Conservation (phyloP, 2,797 vertebrate genomes). For the Miichthys miiuy region DNA sequence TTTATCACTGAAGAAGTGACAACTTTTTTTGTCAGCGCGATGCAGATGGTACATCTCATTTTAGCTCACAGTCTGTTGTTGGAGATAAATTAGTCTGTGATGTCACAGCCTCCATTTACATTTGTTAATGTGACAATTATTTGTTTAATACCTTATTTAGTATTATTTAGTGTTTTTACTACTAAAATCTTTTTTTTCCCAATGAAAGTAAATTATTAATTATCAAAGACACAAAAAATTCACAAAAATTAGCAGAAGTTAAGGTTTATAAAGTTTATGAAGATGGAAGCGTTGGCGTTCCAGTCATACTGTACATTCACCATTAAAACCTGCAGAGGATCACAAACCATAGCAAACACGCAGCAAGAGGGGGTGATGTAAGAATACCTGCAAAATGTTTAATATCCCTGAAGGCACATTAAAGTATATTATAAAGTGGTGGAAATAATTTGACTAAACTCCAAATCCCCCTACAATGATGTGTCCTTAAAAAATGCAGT, state of each 20-base stretch:
- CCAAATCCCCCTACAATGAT: slow-evolving; percentile 9
- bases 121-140: slow-evolving; percentile 58
- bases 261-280: neutral
- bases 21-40: slow-evolving; percentile 69
- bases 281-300: neutral
- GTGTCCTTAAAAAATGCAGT: neutral
- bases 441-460: slow-evolving; percentile 27
- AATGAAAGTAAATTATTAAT: too few relatives aligned
- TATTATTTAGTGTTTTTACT: neutral
- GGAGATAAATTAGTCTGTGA: slow-evolving; percentile 74
- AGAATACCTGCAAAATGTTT: neutral
- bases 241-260: neutral
- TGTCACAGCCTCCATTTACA: slow-evolving; percentile 61
- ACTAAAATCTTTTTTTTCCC: neutral
- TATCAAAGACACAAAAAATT: neutral
- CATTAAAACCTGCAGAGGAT: neutral
- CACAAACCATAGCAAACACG: neutral
- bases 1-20: slow-evolving; percentile 77
- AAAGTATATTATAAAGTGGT: slow-evolving; percentile 7
- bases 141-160: slow-evolving; percentile 30
- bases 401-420: slow-evolving; percentile 1
- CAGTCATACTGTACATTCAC: neutral
- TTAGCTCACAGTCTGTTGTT: slow-evolving; percentile 64
- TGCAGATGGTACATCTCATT: slow-evolving; percentile 69
- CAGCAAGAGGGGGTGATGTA: neutral